phyloP scores from a whole-genome alignment of 64 coral and sea anemone species.

The Dendrophyllia cribrosa region DNA sequence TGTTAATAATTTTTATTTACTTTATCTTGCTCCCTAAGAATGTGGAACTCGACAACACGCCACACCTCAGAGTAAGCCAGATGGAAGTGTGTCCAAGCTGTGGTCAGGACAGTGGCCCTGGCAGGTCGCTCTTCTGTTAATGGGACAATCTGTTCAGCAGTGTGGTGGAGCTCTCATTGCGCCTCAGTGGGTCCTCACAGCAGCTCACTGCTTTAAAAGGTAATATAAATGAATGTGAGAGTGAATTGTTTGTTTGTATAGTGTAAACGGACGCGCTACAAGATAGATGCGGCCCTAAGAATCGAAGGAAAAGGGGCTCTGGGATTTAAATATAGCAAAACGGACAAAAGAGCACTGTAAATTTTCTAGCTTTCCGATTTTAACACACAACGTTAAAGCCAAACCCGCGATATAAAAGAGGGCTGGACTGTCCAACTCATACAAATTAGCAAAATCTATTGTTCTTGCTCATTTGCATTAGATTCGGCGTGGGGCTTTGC shows the following conservation, averaged over 20 bases:
- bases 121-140: slow-evolving; percentile 72
- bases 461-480: no score
- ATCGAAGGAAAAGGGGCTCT: no score
- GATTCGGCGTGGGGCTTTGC: no score
- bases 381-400: no score
- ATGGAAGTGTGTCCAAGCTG: neutral
- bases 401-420: no score
- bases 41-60: slow-evolving; percentile 21
- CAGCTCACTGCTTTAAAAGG: slow-evolving; percentile 89
- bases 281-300: no score
- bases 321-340: no score
- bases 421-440: no score
- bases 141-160: slow-evolving; percentile 64
- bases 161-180: slow-evolving; percentile 79
- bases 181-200: slow-evolving; percentile 75
- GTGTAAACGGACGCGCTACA: no score
- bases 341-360: no score
- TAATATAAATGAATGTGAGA: neutral
- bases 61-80: neutral
- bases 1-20: neutral
- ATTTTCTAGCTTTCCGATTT: no score
- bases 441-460: no score
- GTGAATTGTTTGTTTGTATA: neutral
- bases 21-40: neutral
- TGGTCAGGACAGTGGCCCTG: slow-evolving; percentile 89